These are phyloP conservation scores for Chrysoperla carnea DNA, from an alignment of 1,140 invertebrate genomes.

Conservation along the genomic window DNA sequence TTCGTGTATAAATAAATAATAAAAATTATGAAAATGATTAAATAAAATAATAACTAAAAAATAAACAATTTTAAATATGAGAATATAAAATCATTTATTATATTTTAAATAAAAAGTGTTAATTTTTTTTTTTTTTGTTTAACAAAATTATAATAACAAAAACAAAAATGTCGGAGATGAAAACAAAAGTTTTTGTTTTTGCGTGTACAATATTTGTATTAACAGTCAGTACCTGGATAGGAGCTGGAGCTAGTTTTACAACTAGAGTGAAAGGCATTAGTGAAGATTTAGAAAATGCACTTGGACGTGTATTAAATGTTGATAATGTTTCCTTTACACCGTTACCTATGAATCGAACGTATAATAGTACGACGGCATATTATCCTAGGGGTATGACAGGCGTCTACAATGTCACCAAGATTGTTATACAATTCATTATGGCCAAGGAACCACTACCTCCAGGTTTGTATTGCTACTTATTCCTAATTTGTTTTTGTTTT, in stretches of 20 bases:
- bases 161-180: no score
- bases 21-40: no score
- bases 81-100: no score
- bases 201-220: no score
- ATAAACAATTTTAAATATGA: no score
- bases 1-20: no score
- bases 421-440: constrained; percentile 31
- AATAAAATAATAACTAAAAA: no score
- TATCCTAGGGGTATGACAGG: constrained; percentile 36
- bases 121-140: no score
- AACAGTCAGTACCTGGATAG: not conserved
- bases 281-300: constrained; percentile 25
- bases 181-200: no score
- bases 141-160: no score
- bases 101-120: no score
- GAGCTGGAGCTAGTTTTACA: constrained; percentile 9
- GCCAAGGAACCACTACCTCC: constrained; percentile 30
- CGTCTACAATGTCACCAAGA: constrained; percentile 35
- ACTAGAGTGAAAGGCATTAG: constrained; percentile 21
- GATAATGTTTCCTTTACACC: constrained; percentile 24
- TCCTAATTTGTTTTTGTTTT: no score
- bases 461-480: constrained; percentile 24
- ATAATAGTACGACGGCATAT: constrained; percentile 23
- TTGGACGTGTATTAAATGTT: constrained; percentile 23
- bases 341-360: constrained; percentile 19